These are phyloP conservation scores for Nesidiocoris tenuis DNA, from an alignment of 2,888 invertebrate genomes.

Conservation along the genomic window DNA sequence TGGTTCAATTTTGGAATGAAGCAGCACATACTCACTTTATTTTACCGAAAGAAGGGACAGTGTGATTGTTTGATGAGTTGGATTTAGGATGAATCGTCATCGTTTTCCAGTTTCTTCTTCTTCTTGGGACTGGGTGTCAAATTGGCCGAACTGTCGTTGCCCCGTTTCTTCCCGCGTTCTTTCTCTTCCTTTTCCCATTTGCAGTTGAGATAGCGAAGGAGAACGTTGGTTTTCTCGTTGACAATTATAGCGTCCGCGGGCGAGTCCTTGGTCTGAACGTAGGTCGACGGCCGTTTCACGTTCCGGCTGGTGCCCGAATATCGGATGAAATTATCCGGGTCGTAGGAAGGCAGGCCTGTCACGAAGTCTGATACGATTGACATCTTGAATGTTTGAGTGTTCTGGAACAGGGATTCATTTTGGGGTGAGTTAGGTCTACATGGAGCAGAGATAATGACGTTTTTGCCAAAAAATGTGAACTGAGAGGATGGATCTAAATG, in stretches of 20 bases:
- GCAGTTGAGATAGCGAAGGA: slow-evolving; percentile 81
- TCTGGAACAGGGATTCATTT: no score
- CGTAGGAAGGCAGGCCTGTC: slow-evolving; percentile 28
- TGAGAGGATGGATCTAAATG: no score
- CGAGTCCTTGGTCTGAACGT: slow-evolving; percentile 88
- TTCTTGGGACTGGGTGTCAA: slow-evolving; percentile 1
- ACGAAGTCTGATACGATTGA: slow-evolving; percentile 22
- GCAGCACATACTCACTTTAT: no score
- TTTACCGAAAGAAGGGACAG: no score
- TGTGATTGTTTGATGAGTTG: no score
- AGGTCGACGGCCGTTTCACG: slow-evolving; percentile 83
- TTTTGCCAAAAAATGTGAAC: no score
- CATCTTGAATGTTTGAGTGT: no score
- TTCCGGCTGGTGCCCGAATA: slow-evolving; percentile 66
- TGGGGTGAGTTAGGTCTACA: no score
- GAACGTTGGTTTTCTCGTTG: slow-evolving; percentile 91
- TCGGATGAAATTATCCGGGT: slow-evolving; percentile 55
- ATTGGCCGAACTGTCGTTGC: neutral
- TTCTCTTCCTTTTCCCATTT: slow-evolving; percentile 41
- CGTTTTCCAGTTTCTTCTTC: slow-evolving; percentile 19
- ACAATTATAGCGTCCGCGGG: slow-evolving; percentile 95
- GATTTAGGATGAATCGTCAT: slow-evolving; percentile 24
- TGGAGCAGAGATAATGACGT: no score
- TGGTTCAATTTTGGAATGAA: no score
- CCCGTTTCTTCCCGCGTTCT: slow-evolving; percentile 25